phyloP scores from a whole-genome alignment of 2,113 vertebrate species.

The Pseudolaguvia tuberculata region DNA sequence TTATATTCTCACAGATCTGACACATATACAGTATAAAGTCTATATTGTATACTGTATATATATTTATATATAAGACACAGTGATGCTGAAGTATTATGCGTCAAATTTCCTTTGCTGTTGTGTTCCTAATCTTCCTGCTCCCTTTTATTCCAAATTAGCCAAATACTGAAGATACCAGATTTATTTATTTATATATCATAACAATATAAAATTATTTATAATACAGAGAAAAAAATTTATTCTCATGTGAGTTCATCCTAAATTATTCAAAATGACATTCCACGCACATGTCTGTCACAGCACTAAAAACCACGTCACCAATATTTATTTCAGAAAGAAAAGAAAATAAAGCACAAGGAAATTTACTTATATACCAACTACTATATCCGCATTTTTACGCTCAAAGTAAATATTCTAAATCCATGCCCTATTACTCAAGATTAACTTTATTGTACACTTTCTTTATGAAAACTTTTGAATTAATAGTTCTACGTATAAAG shows the following conservation, averaged over 20 bases:
- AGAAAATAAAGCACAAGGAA: slow-evolving; percentile 45
- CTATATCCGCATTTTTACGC: too few relatives aligned
- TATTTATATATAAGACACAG: neutral
- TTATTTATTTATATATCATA: slow-evolving; percentile 71
- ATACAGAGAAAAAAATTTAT: slow-evolving; percentile 71
- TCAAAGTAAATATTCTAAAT: neutral
- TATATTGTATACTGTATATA: neutral
- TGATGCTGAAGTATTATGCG: neutral
- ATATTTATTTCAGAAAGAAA: slow-evolving; percentile 53
- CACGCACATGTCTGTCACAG: slow-evolving; percentile 67
- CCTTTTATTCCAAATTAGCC: slow-evolving; percentile 47
- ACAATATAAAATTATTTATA: slow-evolving; percentile 71
- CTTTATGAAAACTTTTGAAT: neutral
- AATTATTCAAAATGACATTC: slow-evolving; percentile 75
- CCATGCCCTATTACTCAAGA: neutral
- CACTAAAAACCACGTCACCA: slow-evolving; percentile 68
- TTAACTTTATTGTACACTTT: neutral
- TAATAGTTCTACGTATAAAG: neutral
- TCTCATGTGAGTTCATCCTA: slow-evolving; percentile 68
- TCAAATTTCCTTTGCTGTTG: neutral
- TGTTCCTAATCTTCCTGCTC: neutral
- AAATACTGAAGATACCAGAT: slow-evolving; percentile 60
- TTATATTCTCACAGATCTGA: too few relatives aligned
- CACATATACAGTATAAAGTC: neutral
- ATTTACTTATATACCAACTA: neutral